phyloP scores from a whole-genome alignment of 2,888 invertebrate genomes.

The Tyria jacobaeae region DNA sequence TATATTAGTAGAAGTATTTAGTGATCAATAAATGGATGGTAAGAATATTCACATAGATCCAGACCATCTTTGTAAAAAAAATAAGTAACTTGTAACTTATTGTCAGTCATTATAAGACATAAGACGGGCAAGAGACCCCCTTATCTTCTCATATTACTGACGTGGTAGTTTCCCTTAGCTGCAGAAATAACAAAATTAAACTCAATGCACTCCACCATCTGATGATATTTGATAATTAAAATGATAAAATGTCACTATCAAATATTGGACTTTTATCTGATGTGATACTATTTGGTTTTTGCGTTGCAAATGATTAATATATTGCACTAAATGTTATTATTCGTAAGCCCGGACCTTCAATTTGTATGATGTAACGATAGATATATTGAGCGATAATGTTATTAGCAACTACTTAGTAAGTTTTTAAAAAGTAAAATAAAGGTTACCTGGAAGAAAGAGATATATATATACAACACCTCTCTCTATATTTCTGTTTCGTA shows the following conservation, averaged over 20 bases:
- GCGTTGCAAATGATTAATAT: neutral
- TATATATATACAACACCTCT: no score
- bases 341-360: neutral
- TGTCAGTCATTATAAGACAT: no score
- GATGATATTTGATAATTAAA: neutral
- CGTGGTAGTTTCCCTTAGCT: neutral
- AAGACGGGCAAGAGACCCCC: neutral
- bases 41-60: no score
- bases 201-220: neutral
- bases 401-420: no score
- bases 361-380: neutral
- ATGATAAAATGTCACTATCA: conserved; percentile 1
- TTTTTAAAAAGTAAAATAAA: no score
- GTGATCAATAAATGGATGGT: no score
- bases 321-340: neutral
- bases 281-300: neutral
- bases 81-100: neutral
- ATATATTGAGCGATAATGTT: no score
- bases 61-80: neutral
- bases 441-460: no score
- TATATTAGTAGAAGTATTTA: no score
- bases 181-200: neutral
- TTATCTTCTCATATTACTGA: neutral
- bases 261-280: neutral
- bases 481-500: no score